Base-by-base conservation (phyloP, 1,140 invertebrate species). In the Trachelipus rathkii region DNA sequence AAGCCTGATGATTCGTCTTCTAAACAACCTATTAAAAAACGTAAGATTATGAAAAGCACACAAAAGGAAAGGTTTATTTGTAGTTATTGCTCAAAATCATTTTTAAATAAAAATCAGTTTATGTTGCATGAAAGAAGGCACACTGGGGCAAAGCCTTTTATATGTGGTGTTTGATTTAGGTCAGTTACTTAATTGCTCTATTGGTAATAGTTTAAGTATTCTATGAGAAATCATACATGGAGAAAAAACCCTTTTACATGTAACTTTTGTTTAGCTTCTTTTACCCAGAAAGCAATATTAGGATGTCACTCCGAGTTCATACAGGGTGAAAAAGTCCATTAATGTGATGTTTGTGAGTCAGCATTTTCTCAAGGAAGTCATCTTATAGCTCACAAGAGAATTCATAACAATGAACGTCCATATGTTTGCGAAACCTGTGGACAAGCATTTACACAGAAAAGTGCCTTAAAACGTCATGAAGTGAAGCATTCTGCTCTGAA, bases 301-400 rank as follows among this genome's bases (percentile, higher is more conserved):
- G 95, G 43, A 93, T 95, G 10, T 96, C 98, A 84, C 87, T 95
- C 66, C 88, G 95, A 46, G 92, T 91, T 21, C 89, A 89, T 81
- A 91, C 90, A 0, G 88, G 87, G 87, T 0, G 86, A 87, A 78
- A 91, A 91, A 80, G n/a, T n/a, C 88, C 89, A 6, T 89, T 87
- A 89, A 82, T 90, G 89, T 83, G 85, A 87, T 11, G 85, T 89
- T 66, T 90, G 88, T 82, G 71, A 77, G 15, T 73, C 73, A 53
- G 66, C 77, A 24, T 82, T 80, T 66, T 76, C 77, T n/a, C 81
- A 82, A 24, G 79, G 77, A n/a, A 77, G 77, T 71, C 79, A 82
- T 44, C 71, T 82, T 45, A 80, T 74, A 11, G 75, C 81, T 43
- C 81, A 82, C 43, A 75, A 71, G 24, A 21, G 79, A 50, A 81